These are phyloP conservation scores for Plagodis dolabraria DNA, from an alignment of 2,888 invertebrate genomes.

Conservation along the genomic window DNA sequence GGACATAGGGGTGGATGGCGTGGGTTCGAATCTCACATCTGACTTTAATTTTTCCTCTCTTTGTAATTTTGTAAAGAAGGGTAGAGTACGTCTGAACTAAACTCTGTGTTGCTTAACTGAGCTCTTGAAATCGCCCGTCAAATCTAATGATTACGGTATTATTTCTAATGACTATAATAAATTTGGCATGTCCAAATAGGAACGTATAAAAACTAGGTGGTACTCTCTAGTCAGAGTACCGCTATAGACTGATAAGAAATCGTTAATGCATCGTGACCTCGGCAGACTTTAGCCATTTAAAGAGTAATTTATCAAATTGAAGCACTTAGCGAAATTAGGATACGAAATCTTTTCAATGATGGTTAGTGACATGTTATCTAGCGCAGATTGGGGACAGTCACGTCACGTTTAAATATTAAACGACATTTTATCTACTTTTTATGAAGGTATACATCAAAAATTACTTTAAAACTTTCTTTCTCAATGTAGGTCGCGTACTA, in stretches of 20 bases:
- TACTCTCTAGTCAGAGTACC: conserved; percentile 24
- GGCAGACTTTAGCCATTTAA: conserved; percentile 25
- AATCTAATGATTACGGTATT: conserved; percentile 21
- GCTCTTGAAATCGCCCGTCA: conserved; percentile 14
- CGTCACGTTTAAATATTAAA: not conserved
- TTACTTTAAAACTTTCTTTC: not conserved
- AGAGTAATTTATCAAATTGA: conserved; percentile 38
- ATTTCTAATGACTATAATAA: conserved; percentile 31
- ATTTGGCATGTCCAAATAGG: conserved; percentile 24
- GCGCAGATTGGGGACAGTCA: conserved; percentile 11
- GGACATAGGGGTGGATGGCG: no score
- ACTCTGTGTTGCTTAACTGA: conserved; percentile 12
- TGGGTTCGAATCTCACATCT: no score
- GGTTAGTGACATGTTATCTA: conserved; percentile 12
- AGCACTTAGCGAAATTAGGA: conserved; percentile 41
- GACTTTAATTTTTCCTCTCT: no score
- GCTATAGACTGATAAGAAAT: conserved; percentile 35
- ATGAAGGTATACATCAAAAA: not conserved
- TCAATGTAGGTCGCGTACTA: no score
- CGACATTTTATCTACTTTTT: not conserved
- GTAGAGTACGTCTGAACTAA: conserved; percentile 5
- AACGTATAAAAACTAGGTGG: conserved; percentile 28
- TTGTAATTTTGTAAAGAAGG: no score
- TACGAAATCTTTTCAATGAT: conserved; percentile 25
- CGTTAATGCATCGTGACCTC: conserved; percentile 33